A percentile compares a stretch with the other conserved stretches of the same genome.
These are phyloP conservation scores for Drosophila asahinai DNA, from an alignment of 1,140 invertebrate genomes.

Conservation along the genomic window DNA sequence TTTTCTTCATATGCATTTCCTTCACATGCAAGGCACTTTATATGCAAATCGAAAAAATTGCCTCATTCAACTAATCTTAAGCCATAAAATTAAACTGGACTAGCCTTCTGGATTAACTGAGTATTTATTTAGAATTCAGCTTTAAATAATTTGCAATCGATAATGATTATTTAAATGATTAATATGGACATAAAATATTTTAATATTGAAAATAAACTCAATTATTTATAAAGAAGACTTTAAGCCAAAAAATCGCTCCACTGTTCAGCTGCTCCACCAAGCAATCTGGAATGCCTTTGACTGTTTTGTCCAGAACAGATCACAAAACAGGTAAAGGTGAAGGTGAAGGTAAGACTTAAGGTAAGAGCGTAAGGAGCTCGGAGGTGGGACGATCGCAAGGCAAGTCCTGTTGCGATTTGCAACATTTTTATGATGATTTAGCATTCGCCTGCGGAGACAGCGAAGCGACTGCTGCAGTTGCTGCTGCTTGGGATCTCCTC, in stretches of 20 bases:
- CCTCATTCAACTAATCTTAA: not conserved
- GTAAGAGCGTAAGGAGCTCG: constrained; percentile 1
- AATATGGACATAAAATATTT: too few relatives aligned
- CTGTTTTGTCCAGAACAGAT: constrained; percentile 36
- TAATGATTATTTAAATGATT: too few relatives aligned
- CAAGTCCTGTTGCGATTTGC: constrained; percentile 72
- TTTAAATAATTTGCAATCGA: too few relatives aligned
- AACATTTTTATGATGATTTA: constrained; percentile 79
- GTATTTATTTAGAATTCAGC: not conserved
- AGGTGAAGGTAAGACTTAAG: constrained; percentile 1
- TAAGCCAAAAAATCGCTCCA: not conserved
- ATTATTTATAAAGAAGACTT: too few relatives aligned
- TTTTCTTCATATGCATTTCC: constrained; percentile 8
- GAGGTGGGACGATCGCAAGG: constrained; percentile 1
- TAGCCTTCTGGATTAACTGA: not conserved
- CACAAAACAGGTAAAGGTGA: constrained; percentile 15
- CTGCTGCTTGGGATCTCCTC: constrained; percentile 7
- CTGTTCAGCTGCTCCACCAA: constrained; percentile 21
- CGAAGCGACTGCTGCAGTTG: constrained; percentile 44
- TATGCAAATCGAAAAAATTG: constrained; percentile 25
- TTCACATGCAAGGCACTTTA: constrained; percentile 16
- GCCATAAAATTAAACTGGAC: not conserved
- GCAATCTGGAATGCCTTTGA: constrained; percentile 30
- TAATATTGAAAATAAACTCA: too few relatives aligned
- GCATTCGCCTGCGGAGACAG: constrained; percentile 63